Evolutionary conservation across 2,888 invertebrate species (phyloP).

Genomic region (Morpho deidamia): DNA sequence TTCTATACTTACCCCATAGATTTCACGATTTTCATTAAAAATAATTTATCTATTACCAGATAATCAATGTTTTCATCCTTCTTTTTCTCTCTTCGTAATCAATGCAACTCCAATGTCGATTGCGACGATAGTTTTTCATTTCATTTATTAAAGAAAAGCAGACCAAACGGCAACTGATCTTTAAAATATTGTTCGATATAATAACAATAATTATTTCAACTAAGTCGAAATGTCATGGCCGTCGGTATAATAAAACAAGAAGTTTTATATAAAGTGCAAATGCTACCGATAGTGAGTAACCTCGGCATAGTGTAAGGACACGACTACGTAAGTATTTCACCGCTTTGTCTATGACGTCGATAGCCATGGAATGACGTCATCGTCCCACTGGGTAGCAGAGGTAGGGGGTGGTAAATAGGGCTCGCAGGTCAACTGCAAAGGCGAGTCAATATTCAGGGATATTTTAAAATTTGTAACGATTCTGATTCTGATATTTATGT

Average conservation of each 20-base stretch:
- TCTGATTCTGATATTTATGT: too few species aligned
- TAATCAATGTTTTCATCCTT: too few species aligned
- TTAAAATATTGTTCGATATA: too few species aligned
- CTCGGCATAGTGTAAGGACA: constrained; percentile 58
- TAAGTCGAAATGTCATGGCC: neutral
- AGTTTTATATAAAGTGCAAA: constrained; percentile 14
- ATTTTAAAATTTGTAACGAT: neutral
- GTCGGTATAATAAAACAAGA: neutral
- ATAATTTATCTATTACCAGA: too few species aligned
- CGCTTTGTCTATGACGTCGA: constrained; percentile 66
- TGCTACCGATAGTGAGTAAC: constrained; percentile 17
- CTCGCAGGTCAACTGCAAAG: too few species aligned
- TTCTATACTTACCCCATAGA: too few species aligned
- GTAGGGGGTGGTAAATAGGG: constrained; percentile 35
- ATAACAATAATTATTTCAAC: neutral
- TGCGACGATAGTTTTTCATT: too few species aligned
- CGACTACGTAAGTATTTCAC: constrained; percentile 51
- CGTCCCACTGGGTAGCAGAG: constrained; percentile 38
- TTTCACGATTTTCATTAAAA: too few species aligned
- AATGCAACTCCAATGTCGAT: too few species aligned
- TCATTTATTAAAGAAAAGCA: neutral
- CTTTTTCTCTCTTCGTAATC: too few species aligned
- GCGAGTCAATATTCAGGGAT: neutral
- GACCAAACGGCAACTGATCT: neutral
- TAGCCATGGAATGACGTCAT: constrained; percentile 62